These are phyloP conservation scores for Sinelater perroti DNA, from an alignment of 2,888 invertebrate species.

Conservation along the genomic window DNA sequence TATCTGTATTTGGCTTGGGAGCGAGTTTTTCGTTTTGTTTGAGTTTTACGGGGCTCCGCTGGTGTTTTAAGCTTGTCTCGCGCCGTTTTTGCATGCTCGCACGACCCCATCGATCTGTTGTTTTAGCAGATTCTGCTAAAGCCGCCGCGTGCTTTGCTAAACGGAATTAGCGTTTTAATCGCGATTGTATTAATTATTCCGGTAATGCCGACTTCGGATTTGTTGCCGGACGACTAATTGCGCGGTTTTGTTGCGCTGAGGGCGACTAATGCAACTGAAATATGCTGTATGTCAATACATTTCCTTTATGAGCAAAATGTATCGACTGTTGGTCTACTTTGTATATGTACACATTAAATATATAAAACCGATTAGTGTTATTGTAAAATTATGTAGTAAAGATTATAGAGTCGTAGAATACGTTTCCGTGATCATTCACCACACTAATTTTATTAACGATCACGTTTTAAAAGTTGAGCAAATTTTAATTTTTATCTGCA, in stretches of 20 bases:
- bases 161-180: slow-evolving; percentile 29
- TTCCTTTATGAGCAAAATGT: too few relatives aligned
- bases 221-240: slow-evolving; percentile 5
- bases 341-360: too few relatives aligned
- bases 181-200: slow-evolving; percentile 32
- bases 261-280: too few relatives aligned
- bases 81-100: slow-evolving; percentile 35
- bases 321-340: too few relatives aligned
- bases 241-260: not conserved
- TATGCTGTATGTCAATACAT: too few relatives aligned
- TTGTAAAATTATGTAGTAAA: too few relatives aligned
- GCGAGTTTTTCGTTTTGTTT: slow-evolving; percentile 39
- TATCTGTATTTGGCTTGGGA: slow-evolving; percentile 41
- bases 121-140: slow-evolving; percentile 37
- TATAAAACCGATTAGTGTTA: too few relatives aligned
- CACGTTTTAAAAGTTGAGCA: too few relatives aligned
- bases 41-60: slow-evolving; percentile 34
- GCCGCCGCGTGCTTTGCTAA: slow-evolving; percentile 32
- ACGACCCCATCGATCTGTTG: slow-evolving; percentile 42
- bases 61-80: slow-evolving; percentile 33
- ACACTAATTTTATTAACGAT: too few relatives aligned
- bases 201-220: slow-evolving; percentile 11
- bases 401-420: too few relatives aligned
- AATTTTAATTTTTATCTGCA: too few relatives aligned
- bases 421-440: too few relatives aligned